These are phyloP conservation scores for Megalops cyprinoides DNA, from an alignment of 2,797 vertebrate species.

Conservation along the genomic window DNA sequence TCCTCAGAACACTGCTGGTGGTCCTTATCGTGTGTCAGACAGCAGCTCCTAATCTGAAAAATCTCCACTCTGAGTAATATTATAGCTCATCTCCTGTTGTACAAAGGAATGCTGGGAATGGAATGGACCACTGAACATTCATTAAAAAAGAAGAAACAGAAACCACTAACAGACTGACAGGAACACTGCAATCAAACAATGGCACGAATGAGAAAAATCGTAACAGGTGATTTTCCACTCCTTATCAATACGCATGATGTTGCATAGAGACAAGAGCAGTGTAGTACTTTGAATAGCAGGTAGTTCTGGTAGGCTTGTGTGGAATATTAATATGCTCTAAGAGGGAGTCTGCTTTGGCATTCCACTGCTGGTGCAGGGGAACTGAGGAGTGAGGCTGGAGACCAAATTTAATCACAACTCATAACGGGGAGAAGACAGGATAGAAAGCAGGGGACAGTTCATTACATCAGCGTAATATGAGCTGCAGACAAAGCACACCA, in stretches of 20 bases:
- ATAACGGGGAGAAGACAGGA: neutral
- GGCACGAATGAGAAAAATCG: neutral
- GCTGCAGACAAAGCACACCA: neutral
- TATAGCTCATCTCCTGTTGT: conserved; percentile 8
- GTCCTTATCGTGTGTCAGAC: conserved; percentile 18
- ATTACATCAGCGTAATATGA: conserved; percentile 16
- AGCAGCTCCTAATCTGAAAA: neutral
- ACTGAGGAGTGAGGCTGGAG: neutral
- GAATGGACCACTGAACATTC: neutral
- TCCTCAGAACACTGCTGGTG: neutral
- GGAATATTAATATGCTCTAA: conserved; percentile 6
- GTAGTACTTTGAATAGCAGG: neutral
- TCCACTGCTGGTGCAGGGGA: neutral
- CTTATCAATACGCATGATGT: neutral
- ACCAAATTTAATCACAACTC: conserved; percentile 11
- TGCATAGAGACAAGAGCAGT: neutral
- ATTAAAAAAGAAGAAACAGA: neutral
- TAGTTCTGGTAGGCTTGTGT: neutral
- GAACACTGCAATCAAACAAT: conserved; percentile 5
- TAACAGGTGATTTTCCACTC: neutral
- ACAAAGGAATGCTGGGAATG: conserved; percentile 3
- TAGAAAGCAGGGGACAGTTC: neutral
- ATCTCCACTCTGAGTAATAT: neutral
- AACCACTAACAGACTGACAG: neutral
- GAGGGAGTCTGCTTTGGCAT: neutral